Percentiles rank a stretch among this genome's conserved stretches.
These are phyloP conservation scores for Leptoteleia sp. DNA, from an alignment of 1,140 invertebrate genomes.

Conservation along the genomic window DNA sequence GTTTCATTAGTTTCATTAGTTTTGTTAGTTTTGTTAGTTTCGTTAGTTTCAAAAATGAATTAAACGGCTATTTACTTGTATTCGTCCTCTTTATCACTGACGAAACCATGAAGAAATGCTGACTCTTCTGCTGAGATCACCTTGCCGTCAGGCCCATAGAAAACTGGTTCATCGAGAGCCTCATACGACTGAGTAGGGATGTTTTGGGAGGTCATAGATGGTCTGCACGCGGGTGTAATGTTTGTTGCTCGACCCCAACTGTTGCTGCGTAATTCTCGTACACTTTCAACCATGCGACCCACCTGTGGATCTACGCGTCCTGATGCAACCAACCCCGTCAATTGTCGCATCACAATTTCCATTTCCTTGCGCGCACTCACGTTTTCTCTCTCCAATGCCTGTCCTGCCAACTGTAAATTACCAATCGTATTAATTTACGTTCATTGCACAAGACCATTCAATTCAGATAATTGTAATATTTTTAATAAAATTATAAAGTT, in stretches of 20 bases:
- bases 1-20: too few species aligned
- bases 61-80: too few species aligned
- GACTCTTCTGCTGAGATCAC: conserved; percentile 77
- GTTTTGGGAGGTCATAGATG: conserved; percentile 47
- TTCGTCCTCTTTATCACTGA: conserved; percentile 59
- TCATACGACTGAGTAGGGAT: conserved; percentile 49
- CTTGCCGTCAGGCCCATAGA: conserved; percentile 79
- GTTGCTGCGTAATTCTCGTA: conserved; percentile 74
- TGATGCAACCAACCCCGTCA: conserved; percentile 75
- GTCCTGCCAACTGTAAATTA: conserved; percentile 77
- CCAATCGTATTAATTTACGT: too few species aligned
- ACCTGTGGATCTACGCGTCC: conserved; percentile 74
- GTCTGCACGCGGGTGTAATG: conserved; percentile 61
- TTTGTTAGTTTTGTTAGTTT: too few species aligned
- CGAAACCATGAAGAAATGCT: conserved; percentile 73
- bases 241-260: conserved; percentile 73
- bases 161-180: conserved; percentile 72
- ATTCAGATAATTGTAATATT: too few species aligned
- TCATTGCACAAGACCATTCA: too few species aligned
- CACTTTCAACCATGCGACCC: conserved; percentile 76
- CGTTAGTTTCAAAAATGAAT: too few species aligned
- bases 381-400: conserved; percentile 76
- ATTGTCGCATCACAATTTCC: conserved; percentile 76
- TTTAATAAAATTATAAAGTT: too few species aligned
- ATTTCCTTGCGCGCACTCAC: conserved; percentile 73